Evolutionary conservation across 2,113 vertebrate species (phyloP).

Genomic region (Pagrus major): DNA sequence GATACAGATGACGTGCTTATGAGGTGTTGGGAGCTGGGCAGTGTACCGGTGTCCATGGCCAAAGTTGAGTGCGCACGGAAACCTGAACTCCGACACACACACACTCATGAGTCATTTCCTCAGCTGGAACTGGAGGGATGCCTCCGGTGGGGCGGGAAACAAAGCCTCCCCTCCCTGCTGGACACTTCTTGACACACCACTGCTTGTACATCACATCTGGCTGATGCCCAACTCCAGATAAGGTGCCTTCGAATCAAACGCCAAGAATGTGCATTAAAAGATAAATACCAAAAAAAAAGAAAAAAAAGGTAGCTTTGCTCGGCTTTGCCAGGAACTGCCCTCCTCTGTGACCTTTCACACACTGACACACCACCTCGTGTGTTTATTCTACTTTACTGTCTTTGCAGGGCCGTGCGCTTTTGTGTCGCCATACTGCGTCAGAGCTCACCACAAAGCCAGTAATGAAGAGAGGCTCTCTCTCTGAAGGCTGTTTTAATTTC

Average conservation of each 20-base stretch:
- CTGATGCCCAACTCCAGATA: slow-evolving; percentile 48
- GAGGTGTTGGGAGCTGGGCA: slow-evolving; percentile 42
- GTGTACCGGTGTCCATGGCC: slow-evolving; percentile 52
- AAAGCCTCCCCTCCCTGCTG: slow-evolving; percentile 69
- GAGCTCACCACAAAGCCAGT: slow-evolving; percentile 59
- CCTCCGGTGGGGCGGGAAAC: slow-evolving; percentile 75
- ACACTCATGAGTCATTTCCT: slow-evolving; percentile 83
- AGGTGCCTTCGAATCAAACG: slow-evolving; percentile 18
- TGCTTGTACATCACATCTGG: slow-evolving; percentile 36
- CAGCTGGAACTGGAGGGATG: slow-evolving; percentile 73
- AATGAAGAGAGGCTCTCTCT: slow-evolving; percentile 49
- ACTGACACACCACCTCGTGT: slow-evolving; percentile 39
- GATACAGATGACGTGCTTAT: slow-evolving; percentile 53
- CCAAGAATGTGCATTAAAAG: slow-evolving; percentile 16
- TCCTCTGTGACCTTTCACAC: slow-evolving; percentile 51
- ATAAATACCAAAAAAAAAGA: neutral
- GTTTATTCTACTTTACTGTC: slow-evolving; percentile 67
- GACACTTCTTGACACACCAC: slow-evolving; percentile 63
- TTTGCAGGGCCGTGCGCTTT: slow-evolving; percentile 31
- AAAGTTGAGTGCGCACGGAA: slow-evolving; percentile 77
- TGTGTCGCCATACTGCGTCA: slow-evolving; percentile 62
- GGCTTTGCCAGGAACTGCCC: slow-evolving; percentile 10
- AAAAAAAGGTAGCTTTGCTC: neutral
- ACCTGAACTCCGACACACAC: slow-evolving; percentile 74
- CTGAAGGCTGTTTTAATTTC: slow-evolving; percentile 61